These are phyloP conservation scores for Rhodeus uyekii DNA, from an alignment of 2,797 vertebrate species.

Conservation along the genomic window DNA sequence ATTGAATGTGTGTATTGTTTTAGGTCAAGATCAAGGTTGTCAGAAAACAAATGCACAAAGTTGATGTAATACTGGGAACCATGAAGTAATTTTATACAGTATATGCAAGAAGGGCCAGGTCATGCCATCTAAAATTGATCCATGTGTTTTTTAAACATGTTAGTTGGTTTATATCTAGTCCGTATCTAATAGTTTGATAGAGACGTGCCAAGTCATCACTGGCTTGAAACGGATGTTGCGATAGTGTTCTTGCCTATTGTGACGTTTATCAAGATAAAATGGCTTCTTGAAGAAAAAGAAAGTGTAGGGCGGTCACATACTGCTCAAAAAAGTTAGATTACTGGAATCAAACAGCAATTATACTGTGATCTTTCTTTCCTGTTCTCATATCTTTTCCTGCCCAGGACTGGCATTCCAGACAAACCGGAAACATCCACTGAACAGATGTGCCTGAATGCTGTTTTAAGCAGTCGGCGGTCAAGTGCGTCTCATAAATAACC, in stretches of 20 bases:
- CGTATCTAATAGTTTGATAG: too few species aligned
- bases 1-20: not conserved
- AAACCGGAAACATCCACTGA: not conserved
- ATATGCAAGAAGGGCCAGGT: too few species aligned
- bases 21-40: not conserved
- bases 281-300: too few species aligned
- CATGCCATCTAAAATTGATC: too few species aligned
- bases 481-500: not conserved
- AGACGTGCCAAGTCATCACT: too few species aligned
- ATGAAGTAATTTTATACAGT: too few species aligned
- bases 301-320: not conserved
- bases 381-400: not conserved
- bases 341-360: not conserved
- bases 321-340: not conserved
- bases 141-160: too few species aligned
- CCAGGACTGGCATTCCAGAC: not conserved
- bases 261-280: too few species aligned
- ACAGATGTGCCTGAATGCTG: not conserved
- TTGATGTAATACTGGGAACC: too few species aligned
- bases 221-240: too few species aligned
- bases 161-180: too few species aligned
- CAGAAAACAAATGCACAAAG: slow-evolving; percentile 6
- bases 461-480: not conserved
- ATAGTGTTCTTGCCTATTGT: too few species aligned
- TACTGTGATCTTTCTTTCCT: not conserved